Evolutionary conservation across 2,888 invertebrate genomes (phyloP).

Genomic region (Cabera pusaria): DNA sequence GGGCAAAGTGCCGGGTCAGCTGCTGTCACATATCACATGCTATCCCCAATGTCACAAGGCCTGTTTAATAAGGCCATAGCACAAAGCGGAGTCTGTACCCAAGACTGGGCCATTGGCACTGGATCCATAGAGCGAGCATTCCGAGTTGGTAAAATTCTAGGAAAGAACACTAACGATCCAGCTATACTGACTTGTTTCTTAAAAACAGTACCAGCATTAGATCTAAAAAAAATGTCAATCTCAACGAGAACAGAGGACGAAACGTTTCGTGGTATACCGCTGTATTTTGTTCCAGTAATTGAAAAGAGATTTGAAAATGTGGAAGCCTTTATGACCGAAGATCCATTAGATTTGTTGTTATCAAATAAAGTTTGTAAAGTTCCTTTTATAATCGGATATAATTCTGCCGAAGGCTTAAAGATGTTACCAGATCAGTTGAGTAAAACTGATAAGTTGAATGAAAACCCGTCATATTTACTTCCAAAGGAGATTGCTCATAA

Average conservation of each 20-base stretch:
- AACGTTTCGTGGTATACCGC: constrained; percentile 47
- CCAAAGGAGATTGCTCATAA: constrained; percentile 48
- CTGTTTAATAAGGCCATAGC: constrained; percentile 65
- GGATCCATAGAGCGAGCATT: constrained; percentile 50
- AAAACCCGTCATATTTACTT: constrained; percentile 45
- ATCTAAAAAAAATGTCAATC: constrained; percentile 42
- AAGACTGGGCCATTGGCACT: constrained; percentile 50
- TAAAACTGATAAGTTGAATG: constrained; percentile 43
- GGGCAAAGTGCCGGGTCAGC: constrained; percentile 69
- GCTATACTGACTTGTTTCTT: too few relatives aligned
- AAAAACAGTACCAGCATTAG: constrained; percentile 46
- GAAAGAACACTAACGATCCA: constrained; percentile 51
- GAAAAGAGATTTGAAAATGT: constrained; percentile 46
- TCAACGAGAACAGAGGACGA: constrained; percentile 50
- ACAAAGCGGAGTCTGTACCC: constrained; percentile 60
- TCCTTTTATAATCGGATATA: constrained; percentile 57
- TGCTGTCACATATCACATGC: constrained; percentile 59
- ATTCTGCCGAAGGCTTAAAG: constrained; percentile 53
- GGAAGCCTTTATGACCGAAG: constrained; percentile 49
- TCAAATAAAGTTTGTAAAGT: constrained; percentile 46
- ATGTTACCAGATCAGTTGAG: constrained; percentile 39
- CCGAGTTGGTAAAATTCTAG: constrained; percentile 50
- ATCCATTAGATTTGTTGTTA: constrained; percentile 45
- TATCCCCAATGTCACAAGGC: constrained; percentile 65
- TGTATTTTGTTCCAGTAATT: constrained; percentile 52